phyloP scores from a whole-genome alignment of 2,797 vertebrate genomes.

The Oreortyx pictus region DNA sequence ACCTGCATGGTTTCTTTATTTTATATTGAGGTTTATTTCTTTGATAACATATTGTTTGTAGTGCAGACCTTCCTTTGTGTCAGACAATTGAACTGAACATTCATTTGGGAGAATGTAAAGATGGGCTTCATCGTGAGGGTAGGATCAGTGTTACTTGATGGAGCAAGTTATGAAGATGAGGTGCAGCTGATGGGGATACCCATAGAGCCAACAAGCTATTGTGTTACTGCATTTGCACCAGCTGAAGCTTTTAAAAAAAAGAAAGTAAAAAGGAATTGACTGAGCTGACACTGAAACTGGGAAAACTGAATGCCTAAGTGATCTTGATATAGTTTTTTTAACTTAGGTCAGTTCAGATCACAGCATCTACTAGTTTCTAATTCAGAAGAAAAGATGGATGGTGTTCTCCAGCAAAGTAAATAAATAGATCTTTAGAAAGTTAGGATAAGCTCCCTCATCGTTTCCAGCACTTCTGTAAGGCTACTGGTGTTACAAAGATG shows the following conservation, averaged over 20 bases:
- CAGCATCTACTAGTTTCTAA: constrained; percentile 18
- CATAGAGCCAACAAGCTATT: background rate
- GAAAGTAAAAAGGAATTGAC: background rate
- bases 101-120: background rate
- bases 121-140: background rate
- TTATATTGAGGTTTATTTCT: background rate
- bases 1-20: background rate
- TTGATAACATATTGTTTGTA: background rate
- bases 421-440: constrained; percentile 33
- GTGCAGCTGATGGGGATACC: background rate
- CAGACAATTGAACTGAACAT: background rate
- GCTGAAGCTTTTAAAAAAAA: constrained; percentile 7
- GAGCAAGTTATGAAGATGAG: background rate
- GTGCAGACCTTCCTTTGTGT: background rate
- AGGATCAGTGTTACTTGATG: background rate
- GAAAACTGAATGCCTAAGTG: background rate
- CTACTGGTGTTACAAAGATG: constrained; percentile 12
- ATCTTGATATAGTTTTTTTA: background rate
- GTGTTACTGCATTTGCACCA: background rate
- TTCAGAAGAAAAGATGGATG: constrained; percentile 59
- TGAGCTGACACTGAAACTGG: background rate
- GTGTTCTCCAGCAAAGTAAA: constrained; percentile 63
- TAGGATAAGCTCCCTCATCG: background rate
- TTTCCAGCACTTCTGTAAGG: background rate
- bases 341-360: background rate